Evolutionary conservation across 2,113 vertebrate genomes (phyloP).

Genomic region (Eidolon helvum): DNA sequence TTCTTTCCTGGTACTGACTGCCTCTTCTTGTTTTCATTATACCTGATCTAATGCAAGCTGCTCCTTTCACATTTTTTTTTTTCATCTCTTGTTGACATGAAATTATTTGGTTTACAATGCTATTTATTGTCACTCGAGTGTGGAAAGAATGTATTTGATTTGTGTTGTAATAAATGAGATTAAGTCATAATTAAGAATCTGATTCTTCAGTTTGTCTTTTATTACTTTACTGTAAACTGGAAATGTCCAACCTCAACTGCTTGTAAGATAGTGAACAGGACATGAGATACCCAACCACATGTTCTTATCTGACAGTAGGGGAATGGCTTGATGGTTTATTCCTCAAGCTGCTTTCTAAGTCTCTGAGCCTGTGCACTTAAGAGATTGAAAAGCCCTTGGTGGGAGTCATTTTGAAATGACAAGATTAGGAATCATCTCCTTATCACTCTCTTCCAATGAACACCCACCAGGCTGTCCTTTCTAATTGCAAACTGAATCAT

Average conservation of each 20-base stretch:
- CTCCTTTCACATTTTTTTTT: not conserved
- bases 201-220: not conserved
- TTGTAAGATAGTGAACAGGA: not conserved
- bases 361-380: not conserved
- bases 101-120: not conserved
- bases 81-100: not conserved
- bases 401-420: not conserved
- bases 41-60: not conserved
- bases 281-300: rapidly evolving
- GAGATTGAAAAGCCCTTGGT: not conserved
- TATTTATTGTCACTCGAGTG: not conserved
- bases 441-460: not conserved
- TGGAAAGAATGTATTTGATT: not conserved
- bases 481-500: no score
- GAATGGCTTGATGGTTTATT: not conserved
- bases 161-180: conserved; percentile 2
- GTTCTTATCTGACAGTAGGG: not conserved
- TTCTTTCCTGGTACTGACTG: not conserved
- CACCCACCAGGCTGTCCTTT: not conserved
- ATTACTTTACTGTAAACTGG: not conserved
- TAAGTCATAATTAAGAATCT: not conserved
- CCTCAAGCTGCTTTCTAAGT: not conserved
- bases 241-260: not conserved
- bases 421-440: not conserved
- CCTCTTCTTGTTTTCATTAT: not conserved